Base-by-base conservation (phyloP, 2,113 vertebrate genomes). In the Triplophysa dalaica region DNA sequence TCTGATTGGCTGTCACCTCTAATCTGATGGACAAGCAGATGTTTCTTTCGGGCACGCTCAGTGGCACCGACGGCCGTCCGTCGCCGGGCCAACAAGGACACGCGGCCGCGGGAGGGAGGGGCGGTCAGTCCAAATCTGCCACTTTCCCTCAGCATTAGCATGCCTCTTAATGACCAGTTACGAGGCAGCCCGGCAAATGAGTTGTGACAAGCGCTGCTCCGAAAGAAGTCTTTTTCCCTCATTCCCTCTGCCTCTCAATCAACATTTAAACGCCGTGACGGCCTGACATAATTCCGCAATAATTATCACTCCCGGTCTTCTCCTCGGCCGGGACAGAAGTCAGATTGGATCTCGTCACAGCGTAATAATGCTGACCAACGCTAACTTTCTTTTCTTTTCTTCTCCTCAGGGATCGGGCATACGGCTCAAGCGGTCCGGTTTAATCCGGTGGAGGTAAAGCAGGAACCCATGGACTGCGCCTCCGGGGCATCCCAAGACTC, bases 231-330 rank as follows among this genome's bases (percentile, higher is more conserved):
- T 91, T 94, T 94, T 93, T 86, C 90, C 93, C 94, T 93, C 90
- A 93, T 94, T 91, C 94, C 93, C 91, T 93, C 94, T 92, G 86
- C 89, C 91, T 90, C 90, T 93, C 92, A 92, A 92, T 93, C 92
- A 92, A 85, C 85, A 82, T 95, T 94, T 94, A 95, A 95, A 95
- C 92, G 94, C 94, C 94, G 92, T 94, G 95, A 95, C 94, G 94
- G 95, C 93, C 94, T 95, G 95, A 97, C 96, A 97, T 97, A 94
- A 97, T 97, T 98, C 94, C 89, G 89, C 94, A 94, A 97, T 98
- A 97, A 98, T 97, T 97, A 98, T 96, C 95, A 97, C 95, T 97
- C 91, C 77, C 93, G 96, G 95, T 95, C 93, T 95, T 91, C 94
- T 95, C 95, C 93, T 95, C 89, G 86, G 86, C 94, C 86, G 87